These are phyloP conservation scores for Pristis pectinata DNA, from an alignment of 2,797 vertebrate species.

Conservation along the genomic window DNA sequence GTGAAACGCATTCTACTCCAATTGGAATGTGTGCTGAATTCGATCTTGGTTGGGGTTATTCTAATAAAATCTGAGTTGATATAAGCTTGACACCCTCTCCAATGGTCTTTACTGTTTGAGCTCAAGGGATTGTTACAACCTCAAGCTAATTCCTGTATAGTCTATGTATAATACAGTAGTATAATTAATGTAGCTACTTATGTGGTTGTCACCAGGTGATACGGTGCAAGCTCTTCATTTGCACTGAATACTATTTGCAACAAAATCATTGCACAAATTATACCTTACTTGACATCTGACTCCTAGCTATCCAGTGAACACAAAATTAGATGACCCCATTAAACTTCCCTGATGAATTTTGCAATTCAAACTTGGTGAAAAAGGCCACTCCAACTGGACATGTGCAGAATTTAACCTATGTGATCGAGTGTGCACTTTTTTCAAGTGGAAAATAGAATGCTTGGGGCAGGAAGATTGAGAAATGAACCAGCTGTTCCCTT, in stretches of 20 bases:
- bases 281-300: background rate
- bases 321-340: background rate
- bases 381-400: background rate
- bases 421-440: background rate
- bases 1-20: too few species aligned
- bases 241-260: background rate
- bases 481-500: background rate
- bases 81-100: background rate
- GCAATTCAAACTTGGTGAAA: background rate
- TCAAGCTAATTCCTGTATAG: background rate
- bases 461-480: background rate
- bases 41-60: background rate
- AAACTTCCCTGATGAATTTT: background rate
- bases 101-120: background rate
- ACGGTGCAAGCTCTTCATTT: background rate
- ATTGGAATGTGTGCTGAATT: too few species aligned
- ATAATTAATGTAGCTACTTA: background rate
- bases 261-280: constrained; percentile 14
- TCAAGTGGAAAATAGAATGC: background rate
- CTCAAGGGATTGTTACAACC: background rate
- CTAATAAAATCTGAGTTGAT: constrained; percentile 12
- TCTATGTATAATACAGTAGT: background rate
- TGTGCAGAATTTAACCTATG: background rate
- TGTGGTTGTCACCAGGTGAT: constrained; percentile 1
- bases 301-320: background rate